A percentile compares a stretch with the other conserved stretches of the same genome.
Conservation (phyloP, 2,113 vertebrate species). For the Ctenomys sociabilis region DNA sequence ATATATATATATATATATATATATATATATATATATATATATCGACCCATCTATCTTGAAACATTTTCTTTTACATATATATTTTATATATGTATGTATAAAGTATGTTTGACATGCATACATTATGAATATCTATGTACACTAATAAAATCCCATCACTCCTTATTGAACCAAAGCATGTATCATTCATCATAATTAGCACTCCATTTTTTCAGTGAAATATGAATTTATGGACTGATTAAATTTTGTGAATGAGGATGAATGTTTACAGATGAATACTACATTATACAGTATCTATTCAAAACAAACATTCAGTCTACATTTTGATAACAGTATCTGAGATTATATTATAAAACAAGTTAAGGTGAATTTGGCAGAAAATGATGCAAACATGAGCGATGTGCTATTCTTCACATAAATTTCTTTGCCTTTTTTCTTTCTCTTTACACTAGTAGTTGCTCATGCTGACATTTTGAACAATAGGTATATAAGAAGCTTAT, state of each 20-base stretch:
- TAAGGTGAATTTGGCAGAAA: not conserved
- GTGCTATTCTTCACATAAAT: not conserved
- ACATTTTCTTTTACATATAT: not conserved
- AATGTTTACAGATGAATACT: not conserved
- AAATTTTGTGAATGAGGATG: not conserved
- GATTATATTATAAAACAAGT: not conserved
- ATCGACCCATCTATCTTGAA: not conserved
- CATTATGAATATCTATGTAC: not conserved
- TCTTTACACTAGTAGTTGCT: not conserved
- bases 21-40: not conserved
- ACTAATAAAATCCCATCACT: not conserved
- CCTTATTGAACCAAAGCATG: not conserved
- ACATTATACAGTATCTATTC: not conserved
- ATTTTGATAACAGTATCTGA: conserved; percentile 1
- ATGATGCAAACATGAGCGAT: not conserved
- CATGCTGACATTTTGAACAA: not conserved
- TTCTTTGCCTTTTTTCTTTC: not conserved
- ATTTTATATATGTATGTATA: not conserved
- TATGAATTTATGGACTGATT: not conserved
- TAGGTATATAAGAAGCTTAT: not conserved
- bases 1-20: not conserved
- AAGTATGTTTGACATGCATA: not conserved
- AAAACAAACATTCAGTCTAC: not conserved
- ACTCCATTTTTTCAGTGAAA: not conserved
- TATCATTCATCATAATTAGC: not conserved